These are phyloP conservation scores for Metopolophium dirhodum DNA, from an alignment of 1,140 invertebrate species.

Conservation along the genomic window DNA sequence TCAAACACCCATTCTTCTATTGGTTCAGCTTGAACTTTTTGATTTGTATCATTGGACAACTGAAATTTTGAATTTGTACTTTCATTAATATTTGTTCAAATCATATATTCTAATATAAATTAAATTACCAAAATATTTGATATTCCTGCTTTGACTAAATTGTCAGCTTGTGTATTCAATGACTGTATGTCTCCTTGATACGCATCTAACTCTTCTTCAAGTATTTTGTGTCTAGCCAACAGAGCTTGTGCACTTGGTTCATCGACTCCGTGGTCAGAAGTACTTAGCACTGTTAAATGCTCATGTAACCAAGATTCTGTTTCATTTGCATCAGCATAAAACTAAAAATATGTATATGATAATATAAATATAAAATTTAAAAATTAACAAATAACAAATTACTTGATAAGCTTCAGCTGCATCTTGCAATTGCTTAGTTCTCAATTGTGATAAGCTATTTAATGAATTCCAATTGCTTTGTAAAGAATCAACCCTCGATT, in stretches of 20 bases:
- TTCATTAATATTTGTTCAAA: not conserved
- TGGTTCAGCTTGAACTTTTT: conserved; percentile 69
- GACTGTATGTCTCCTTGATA: conserved; percentile 89
- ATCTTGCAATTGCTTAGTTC: conserved; percentile 88
- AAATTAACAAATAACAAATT: not conserved
- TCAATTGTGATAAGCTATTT: conserved; percentile 79
- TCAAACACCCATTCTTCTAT: conserved; percentile 78
- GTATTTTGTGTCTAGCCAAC: conserved; percentile 82
- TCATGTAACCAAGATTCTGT: conserved; percentile 97
- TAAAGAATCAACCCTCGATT: conserved; percentile 79
- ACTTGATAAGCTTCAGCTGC: conserved; percentile 92
- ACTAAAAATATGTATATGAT: conserved; percentile 67
- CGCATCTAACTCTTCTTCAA: conserved; percentile 90
- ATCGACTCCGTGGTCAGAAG: conserved; percentile 86
- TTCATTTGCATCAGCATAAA: conserved; percentile 96
- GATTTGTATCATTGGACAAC: conserved; percentile 73
- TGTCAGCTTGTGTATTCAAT: conserved; percentile 83
- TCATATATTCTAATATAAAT: not conserved
- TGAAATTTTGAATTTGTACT: conserved; percentile 59
- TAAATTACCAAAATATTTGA: conserved; percentile 71
- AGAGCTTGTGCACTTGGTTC: conserved; percentile 87
- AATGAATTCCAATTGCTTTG: conserved; percentile 86
- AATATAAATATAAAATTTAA: not conserved
- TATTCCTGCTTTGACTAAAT: conserved; percentile 80
- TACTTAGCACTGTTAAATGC: conserved; percentile 86